Conservation (phyloP, 2,888 invertebrate species). For the Eilema griseolum region DNA sequence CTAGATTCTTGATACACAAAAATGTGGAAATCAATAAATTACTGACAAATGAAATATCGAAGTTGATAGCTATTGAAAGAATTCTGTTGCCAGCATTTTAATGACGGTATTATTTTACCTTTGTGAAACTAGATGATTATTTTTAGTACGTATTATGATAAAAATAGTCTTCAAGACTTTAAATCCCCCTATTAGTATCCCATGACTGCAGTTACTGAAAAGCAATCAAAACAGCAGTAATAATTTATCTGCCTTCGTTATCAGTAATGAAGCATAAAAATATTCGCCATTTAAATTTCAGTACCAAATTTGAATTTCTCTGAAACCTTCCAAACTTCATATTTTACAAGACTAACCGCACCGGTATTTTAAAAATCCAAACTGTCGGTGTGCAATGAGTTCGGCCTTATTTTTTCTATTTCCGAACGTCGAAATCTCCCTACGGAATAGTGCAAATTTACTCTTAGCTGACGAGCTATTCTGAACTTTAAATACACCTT, state of each 20-base stretch:
- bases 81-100: not conserved
- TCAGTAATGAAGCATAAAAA: not conserved
- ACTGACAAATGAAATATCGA: not conserved
- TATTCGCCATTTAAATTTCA: not conserved
- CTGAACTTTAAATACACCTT: conserved; percentile 70
- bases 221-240: not conserved
- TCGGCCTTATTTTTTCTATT: conserved; percentile 49
- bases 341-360: conserved; percentile 20
- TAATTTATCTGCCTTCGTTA: not conserved
- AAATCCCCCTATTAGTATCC: no score
- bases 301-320: not conserved
- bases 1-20: not conserved
- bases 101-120: not conserved
- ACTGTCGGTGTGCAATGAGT: conserved; percentile 38
- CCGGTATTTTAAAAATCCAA: conserved; percentile 40
- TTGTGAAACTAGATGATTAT: not conserved
- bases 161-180: no score
- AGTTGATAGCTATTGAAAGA: not conserved
- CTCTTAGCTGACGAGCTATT: conserved; percentile 64
- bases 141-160: no score
- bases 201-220: not conserved
- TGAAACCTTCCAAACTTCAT: not conserved
- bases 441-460: conserved; percentile 67
- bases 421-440: conserved; percentile 50
- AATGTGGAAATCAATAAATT: not conserved